Percentiles rank a stretch among this genome's conserved stretches.
phyloP scores from a whole-genome alignment of 37 sponge, comb jelly and placozoan genomes.

The Cladorhizidae sp. region DNA sequence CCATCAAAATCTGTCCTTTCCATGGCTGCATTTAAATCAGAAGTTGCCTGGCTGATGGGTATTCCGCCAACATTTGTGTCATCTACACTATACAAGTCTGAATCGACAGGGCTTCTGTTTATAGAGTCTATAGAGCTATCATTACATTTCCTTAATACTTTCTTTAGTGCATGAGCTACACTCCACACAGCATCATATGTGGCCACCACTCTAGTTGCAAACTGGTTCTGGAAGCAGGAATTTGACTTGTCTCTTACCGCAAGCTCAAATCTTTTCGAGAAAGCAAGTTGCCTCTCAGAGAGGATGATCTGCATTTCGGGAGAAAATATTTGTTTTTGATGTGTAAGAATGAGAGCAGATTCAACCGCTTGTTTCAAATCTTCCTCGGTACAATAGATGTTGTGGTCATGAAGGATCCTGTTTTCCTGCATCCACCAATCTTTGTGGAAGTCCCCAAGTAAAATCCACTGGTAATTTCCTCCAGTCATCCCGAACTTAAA shows the following conservation, averaged over 20 bases:
- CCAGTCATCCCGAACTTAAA: conserved; percentile 8
- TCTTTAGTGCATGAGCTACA: conserved; percentile 5
- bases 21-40: conserved; percentile 1
- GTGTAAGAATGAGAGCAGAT: conserved; percentile 15
- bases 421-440: conserved; percentile 21
- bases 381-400: neutral
- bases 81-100: too few species aligned
- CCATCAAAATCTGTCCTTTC: conserved; percentile 19
- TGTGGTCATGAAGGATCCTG: neutral
- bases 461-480: conserved; percentile 5
- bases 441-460: conserved; percentile 12
- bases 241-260: neutral
- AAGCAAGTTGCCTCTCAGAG: neutral
- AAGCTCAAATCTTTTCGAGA: neutral
- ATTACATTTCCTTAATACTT: neutral
- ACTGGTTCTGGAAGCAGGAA: neutral
- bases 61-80: too few species aligned
- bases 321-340: neutral
- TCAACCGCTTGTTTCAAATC: conserved; percentile 11
- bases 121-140: neutral
- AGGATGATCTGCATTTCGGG: neutral
- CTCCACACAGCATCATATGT: conserved; percentile 50
- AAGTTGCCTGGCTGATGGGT: neutral
- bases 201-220: neutral
- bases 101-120: too few species aligned